Conservation (phyloP, 1,140 invertebrate species). For the Plodia interpunctella region DNA sequence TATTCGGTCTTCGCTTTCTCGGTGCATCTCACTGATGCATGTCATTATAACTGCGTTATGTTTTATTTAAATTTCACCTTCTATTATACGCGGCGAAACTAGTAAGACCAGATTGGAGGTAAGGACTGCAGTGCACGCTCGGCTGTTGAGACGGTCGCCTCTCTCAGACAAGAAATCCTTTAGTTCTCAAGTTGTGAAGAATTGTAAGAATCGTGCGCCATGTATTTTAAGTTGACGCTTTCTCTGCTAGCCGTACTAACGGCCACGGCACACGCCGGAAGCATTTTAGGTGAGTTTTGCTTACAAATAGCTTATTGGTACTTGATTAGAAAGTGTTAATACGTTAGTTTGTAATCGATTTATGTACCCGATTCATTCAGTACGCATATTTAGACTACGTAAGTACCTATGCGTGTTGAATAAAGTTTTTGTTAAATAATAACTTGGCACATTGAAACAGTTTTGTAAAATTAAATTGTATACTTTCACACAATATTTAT, state of each 20-base stretch:
- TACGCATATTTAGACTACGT: background rate
- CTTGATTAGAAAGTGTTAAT: conserved; percentile 35
- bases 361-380: background rate
- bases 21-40: conserved; percentile 65
- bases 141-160: conserved; percentile 52
- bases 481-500: too few species aligned
- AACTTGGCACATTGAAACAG: too few species aligned
- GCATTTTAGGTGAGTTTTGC: conserved; percentile 60
- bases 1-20: conserved; percentile 53
- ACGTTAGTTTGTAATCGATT: conserved; percentile 4
- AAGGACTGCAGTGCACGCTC: conserved; percentile 61
- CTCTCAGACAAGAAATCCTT: conserved; percentile 34
- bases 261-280: conserved; percentile 40
- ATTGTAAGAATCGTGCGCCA: background rate
- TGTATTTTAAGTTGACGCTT: conserved; percentile 45
- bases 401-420: too few species aligned
- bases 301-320: conserved; percentile 21
- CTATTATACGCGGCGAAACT: conserved; percentile 70
- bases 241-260: conserved; percentile 33
- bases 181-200: conserved; percentile 23
- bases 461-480: too few species aligned
- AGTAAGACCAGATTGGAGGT: conserved; percentile 49
- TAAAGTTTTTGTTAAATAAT: too few species aligned
- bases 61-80: conserved; percentile 75
- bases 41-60: conserved; percentile 62